phyloP scores from a whole-genome alignment of 2,797 vertebrate species.

The Notolabrus celidotus region DNA sequence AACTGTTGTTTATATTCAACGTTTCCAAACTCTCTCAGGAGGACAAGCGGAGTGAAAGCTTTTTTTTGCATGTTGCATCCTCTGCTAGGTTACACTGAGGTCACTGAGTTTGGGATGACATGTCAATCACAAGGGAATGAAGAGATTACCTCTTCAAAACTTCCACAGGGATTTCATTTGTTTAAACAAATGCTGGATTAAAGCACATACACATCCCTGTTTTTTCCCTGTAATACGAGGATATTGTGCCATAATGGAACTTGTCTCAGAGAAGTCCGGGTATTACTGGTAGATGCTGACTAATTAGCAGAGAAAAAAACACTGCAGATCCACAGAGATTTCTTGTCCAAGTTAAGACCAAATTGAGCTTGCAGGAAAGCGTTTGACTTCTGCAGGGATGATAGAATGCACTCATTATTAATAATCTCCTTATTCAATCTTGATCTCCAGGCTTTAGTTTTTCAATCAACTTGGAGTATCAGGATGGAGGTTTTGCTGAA shows the following conservation, averaged over 20 bases:
- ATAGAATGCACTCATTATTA: slow-evolving; percentile 79
- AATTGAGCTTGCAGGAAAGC: slow-evolving; percentile 68
- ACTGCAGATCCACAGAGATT: slow-evolving; percentile 74
- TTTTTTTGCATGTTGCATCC: slow-evolving; percentile 29
- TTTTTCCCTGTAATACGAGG: slow-evolving; percentile 69
- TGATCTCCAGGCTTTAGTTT: slow-evolving; percentile 83
- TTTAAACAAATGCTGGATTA: slow-evolving; percentile 82
- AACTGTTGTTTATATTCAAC: slow-evolving; percentile 36
- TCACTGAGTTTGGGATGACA: slow-evolving; percentile 64
- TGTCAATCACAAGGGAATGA: slow-evolving; percentile 66
- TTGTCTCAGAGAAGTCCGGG: slow-evolving; percentile 70
- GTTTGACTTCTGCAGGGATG: slow-evolving; percentile 76
- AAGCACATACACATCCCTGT: slow-evolving; percentile 69
- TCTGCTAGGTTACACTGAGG: slow-evolving; percentile 53
- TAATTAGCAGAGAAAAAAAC: slow-evolving; percentile 79
- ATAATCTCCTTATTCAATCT: slow-evolving; percentile 85
- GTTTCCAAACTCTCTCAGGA: slow-evolving; percentile 29
- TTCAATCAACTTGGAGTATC: slow-evolving; percentile 83
- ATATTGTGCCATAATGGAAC: slow-evolving; percentile 74
- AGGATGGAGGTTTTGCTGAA: slow-evolving; percentile 71
- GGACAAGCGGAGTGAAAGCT: slow-evolving; percentile 14
- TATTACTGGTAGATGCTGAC: slow-evolving; percentile 75
- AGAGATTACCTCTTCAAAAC: slow-evolving; percentile 72
- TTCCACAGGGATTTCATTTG: slow-evolving; percentile 74
- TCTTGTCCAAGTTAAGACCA: slow-evolving; percentile 71